A percentile compares a stretch with the other conserved stretches of the same genome.
Conservation (phyloP, 2,113 vertebrate species). For the Menura novaehollandiae region DNA sequence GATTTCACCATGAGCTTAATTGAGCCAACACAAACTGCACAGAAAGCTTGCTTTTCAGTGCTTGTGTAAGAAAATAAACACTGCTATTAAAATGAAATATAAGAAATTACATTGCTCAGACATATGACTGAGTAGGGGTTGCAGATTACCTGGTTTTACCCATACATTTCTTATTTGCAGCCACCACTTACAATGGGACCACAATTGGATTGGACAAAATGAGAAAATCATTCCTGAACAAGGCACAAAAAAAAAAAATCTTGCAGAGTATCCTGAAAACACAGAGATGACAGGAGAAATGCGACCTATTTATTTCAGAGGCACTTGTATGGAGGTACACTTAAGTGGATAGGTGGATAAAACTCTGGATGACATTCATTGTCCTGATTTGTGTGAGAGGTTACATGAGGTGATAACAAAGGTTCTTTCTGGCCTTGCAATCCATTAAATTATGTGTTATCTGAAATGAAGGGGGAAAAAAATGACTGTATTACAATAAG, state of each 20-base stretch:
- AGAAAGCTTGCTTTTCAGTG: neutral
- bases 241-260: neutral
- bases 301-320: neutral
- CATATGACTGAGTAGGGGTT: neutral
- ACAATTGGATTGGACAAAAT: neutral
- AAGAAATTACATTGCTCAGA: neutral
- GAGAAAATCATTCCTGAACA: neutral
- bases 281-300: neutral
- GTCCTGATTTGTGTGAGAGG: neutral
- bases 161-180: neutral
- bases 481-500: neutral
- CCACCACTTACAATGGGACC: neutral
- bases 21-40: neutral
- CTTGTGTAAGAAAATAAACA: neutral
- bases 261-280: neutral
- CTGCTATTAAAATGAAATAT: neutral
- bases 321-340: neutral
- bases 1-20: neutral
- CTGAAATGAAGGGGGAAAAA: neutral
- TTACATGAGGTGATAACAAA: neutral
- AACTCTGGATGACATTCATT: neutral
- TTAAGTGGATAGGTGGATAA: neutral
- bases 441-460: neutral
- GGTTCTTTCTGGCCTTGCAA: neutral
- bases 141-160: neutral